Percentiles rank a stretch among this genome's conserved stretches.
phyloP scores from a whole-genome alignment of 2,888 invertebrate species.

The Agrochola macilenta region DNA sequence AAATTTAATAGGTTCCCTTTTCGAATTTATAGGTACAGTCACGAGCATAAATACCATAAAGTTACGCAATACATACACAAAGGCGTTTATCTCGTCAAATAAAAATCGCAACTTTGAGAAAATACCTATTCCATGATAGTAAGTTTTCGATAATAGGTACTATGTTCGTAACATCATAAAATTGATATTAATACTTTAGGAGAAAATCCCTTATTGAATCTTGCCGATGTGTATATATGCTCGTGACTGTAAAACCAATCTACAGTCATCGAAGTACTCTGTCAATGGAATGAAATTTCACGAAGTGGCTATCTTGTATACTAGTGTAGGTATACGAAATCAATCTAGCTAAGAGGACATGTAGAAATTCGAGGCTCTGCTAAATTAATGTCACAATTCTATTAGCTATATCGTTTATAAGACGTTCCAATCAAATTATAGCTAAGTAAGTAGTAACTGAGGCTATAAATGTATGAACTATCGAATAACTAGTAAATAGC shows the following conservation, averaged over 20 bases:
- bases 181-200: background rate
- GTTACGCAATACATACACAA: background rate
- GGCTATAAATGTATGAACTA: background rate
- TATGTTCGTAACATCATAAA: background rate
- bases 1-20: background rate
- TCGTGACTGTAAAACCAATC: background rate
- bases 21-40: background rate
- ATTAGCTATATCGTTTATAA: background rate
- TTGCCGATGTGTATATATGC: background rate
- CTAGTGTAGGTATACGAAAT: background rate
- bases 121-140: background rate
- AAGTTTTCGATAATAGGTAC: background rate
- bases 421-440: background rate
- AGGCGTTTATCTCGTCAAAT: background rate
- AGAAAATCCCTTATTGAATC: background rate
- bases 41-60: background rate
- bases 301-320: background rate
- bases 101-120: too few relatives aligned
- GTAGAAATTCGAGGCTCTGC: background rate
- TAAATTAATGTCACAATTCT: background rate
- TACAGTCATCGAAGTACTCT: background rate
- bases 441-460: background rate
- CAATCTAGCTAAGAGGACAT: slow-evolving; percentile 4
- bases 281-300: background rate
- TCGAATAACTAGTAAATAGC: background rate